Evolutionary conservation across 2,888 invertebrate genomes (phyloP).

Genomic region (Drosophila cognata): DNA sequence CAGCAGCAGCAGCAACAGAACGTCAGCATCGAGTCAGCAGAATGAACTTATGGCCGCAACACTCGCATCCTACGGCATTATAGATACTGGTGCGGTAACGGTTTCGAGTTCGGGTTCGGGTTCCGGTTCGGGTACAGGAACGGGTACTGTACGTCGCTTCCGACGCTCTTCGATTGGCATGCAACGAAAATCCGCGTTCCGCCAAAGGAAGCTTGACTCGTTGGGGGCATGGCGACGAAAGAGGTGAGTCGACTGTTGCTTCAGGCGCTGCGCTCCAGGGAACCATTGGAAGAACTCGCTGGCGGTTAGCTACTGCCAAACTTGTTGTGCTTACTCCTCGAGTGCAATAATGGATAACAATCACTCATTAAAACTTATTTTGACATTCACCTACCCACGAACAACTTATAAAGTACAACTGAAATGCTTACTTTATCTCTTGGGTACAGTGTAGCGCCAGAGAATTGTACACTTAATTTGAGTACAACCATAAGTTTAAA

Average conservation of each 20-base stretch:
- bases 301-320: neutral
- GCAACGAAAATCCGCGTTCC: slow-evolving; percentile 83
- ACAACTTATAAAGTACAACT: neutral
- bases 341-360: slow-evolving; percentile 2
- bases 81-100: slow-evolving; percentile 7
- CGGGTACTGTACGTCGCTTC: slow-evolving; percentile 64
- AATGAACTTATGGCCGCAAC: slow-evolving; percentile 26
- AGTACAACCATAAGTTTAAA: neutral
- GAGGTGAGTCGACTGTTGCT: slow-evolving; percentile 74
- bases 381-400: neutral
- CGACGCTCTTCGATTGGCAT: slow-evolving; percentile 83
- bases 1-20: slow-evolving; percentile 11
- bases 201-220: slow-evolving; percentile 84
- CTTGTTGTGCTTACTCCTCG: slow-evolving; percentile 20
- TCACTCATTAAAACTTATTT: neutral
- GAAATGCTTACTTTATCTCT: neutral
- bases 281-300: neutral
- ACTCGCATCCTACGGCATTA: slow-evolving; percentile 8
- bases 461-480: neutral
- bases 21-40: slow-evolving; percentile 34
- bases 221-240: slow-evolving; percentile 81
- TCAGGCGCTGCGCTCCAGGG: neutral
- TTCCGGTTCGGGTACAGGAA: slow-evolving; percentile 3
- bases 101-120: slow-evolving; percentile 16
- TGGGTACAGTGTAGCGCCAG: neutral